These are phyloP conservation scores for Myoxocephalus aenaeus DNA, from an alignment of 2,797 vertebrate genomes.

Conservation along the genomic window DNA sequence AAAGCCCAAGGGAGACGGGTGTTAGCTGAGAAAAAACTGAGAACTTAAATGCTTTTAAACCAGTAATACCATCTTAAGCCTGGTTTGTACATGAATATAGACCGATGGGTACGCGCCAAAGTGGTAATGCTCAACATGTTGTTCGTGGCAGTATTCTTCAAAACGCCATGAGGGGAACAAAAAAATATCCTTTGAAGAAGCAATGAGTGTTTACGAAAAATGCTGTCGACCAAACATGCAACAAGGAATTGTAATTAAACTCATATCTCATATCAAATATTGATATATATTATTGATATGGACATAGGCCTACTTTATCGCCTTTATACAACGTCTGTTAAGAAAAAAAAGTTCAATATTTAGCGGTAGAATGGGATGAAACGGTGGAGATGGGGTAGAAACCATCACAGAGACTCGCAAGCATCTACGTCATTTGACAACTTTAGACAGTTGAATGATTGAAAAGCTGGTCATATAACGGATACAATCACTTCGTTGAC, in stretches of 20 bases:
- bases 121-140: background rate
- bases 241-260: background rate
- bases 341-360: background rate
- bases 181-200: background rate
- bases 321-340: background rate
- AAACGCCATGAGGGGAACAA: background rate
- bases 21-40: background rate
- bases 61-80: background rate
- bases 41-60: background rate
- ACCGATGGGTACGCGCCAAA: background rate
- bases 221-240: background rate
- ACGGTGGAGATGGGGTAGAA: too few species aligned
- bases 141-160: fast-evolving
- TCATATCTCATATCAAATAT: background rate
- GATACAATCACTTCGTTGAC: background rate
- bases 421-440: background rate
- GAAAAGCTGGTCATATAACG: background rate
- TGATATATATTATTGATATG: background rate
- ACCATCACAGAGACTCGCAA: too few species aligned
- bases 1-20: background rate
- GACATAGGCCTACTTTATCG: background rate
- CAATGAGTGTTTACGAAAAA: background rate
- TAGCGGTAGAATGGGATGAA: background rate
- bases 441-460: slow-evolving; percentile 2
- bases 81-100: background rate